phyloP scores from a whole-genome alignment of 2,113 vertebrate genomes.

The Cyrtonyx montezumae region DNA sequence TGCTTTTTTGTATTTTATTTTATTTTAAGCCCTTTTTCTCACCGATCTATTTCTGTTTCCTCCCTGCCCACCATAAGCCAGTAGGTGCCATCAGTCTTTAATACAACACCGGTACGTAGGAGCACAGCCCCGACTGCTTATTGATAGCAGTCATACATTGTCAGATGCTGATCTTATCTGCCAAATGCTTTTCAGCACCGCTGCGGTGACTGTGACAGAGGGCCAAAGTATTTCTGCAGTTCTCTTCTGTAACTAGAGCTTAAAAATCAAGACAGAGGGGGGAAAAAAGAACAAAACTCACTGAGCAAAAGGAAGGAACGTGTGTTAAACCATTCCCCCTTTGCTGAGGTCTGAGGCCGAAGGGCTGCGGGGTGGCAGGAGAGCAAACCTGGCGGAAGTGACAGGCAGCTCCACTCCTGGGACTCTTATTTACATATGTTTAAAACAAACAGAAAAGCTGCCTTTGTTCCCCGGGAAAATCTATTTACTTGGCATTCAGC shows the following conservation, averaged over 20 bases:
- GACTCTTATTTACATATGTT: conserved; percentile 56
- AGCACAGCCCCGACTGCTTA: not conserved
- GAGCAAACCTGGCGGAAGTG: conserved; percentile 17
- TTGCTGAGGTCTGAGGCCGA: not conserved
- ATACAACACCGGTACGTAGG: not conserved
- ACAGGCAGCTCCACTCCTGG: conserved; percentile 42
- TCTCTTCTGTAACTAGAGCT: not conserved
- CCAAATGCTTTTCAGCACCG: not conserved
- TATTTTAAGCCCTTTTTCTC: not conserved
- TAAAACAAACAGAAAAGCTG: conserved; percentile 55
- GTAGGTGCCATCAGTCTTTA: not conserved
- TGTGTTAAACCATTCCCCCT: accelerated
- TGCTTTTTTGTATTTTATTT: too few relatives aligned
- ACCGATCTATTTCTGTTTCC: not conserved
- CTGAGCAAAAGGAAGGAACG: not conserved
- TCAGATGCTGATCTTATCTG: not conserved
- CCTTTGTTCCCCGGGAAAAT: conserved; percentile 53
- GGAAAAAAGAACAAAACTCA: not conserved
- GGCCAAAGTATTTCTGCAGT: not conserved
- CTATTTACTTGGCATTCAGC: conserved; percentile 56
- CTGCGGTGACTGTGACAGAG: not conserved
- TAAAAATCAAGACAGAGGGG: not conserved
- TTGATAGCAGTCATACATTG: not conserved
- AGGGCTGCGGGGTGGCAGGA: not conserved
- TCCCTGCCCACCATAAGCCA: not conserved